These are phyloP conservation scores for Bombus consobrinus DNA, from an alignment of 1,140 invertebrate species.

Conservation along the genomic window DNA sequence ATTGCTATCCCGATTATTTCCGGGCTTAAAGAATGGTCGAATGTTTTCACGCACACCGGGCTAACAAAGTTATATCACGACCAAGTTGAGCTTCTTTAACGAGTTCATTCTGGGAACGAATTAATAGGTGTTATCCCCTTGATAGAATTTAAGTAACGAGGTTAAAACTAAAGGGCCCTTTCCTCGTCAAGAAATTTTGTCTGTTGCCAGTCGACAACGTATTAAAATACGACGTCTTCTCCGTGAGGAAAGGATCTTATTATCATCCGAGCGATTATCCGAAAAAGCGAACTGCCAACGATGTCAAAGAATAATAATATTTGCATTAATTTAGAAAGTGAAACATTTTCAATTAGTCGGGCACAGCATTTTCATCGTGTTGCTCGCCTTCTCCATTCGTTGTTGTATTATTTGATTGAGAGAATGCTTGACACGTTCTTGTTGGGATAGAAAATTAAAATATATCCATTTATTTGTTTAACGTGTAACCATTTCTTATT, in stretches of 20 bases:
- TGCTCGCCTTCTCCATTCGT: background rate
- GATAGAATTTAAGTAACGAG: conserved; percentile 71
- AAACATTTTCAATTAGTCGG: conserved; percentile 53
- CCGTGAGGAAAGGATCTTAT: conserved; percentile 34
- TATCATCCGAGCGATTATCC: conserved; percentile 60
- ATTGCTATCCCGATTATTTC: conserved; percentile 51
- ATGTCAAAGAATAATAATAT: conserved; percentile 54
- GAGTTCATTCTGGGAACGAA: conserved; percentile 69
- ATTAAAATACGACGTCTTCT: conserved; percentile 52
- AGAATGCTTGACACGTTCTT: background rate
- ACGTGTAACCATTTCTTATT: background rate
- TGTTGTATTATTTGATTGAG: conserved; percentile 22
- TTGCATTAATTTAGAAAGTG: conserved; percentile 44
- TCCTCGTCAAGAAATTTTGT: conserved; percentile 56
- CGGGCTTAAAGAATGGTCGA: conserved; percentile 44
- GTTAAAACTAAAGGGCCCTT: conserved; percentile 68
- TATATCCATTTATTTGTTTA: background rate
- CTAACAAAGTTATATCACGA: conserved; percentile 65
- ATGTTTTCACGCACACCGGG: conserved; percentile 58
- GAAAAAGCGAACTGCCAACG: conserved; percentile 54
- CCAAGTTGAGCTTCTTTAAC: conserved; percentile 67
- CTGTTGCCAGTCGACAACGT: conserved; percentile 55
- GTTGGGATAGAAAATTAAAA: background rate
- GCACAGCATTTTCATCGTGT: background rate
- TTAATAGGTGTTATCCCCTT: conserved; percentile 72